These are phyloP conservation scores for Oreochromis spilurus DNA, from an alignment of 2,113 vertebrate genomes.

Conservation along the genomic window DNA sequence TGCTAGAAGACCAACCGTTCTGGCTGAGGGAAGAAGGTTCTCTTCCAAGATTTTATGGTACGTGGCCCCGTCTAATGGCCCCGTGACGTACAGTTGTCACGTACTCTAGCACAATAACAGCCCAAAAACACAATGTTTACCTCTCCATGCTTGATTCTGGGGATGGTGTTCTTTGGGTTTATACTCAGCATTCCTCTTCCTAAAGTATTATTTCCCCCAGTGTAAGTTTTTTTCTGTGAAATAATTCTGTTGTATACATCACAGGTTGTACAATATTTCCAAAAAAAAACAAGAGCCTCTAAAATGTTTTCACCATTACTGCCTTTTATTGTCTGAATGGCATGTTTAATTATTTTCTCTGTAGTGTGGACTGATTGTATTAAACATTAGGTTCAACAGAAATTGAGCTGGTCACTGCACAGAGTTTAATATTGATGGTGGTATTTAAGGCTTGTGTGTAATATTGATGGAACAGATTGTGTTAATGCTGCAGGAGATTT, in stretches of 20 bases:
- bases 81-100: neutral
- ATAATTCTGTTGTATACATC: neutral
- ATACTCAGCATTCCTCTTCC: neutral
- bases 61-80: neutral
- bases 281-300: neutral
- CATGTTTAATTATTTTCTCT: neutral
- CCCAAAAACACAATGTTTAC: neutral
- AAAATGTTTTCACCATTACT: neutral
- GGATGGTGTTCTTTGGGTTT: neutral
- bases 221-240: neutral
- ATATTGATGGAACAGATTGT: slow-evolving; percentile 8
- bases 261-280: neutral
- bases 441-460: neutral
- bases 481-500: neutral
- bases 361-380: neutral
- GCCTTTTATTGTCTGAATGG: neutral
- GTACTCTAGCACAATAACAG: neutral
- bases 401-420: neutral
- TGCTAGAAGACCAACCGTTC: neutral
- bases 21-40: neutral
- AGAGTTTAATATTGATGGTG: neutral
- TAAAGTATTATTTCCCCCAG: neutral
- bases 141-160: neutral
- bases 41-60: neutral
- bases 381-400: neutral